phyloP scores from a whole-genome alignment of 2,113 vertebrate genomes.

The Tympanuchus pallidicinctus region DNA sequence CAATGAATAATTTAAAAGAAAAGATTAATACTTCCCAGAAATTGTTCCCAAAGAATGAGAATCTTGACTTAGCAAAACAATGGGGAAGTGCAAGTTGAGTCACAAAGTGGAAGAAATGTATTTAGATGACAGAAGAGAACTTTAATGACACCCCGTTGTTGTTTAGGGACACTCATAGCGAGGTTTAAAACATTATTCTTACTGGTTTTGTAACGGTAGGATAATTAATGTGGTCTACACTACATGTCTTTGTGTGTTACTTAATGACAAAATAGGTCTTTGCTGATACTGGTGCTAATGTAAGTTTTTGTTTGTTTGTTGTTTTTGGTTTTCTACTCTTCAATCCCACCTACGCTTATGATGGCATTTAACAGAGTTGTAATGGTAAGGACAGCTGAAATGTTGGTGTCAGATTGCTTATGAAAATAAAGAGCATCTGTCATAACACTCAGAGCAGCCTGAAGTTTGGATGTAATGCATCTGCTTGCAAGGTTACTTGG shows the following conservation, averaged over 20 bases:
- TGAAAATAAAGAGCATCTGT: slow-evolving; percentile 71
- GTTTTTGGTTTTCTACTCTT: background rate
- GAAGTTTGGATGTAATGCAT: background rate
- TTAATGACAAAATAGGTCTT: background rate
- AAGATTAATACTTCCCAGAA: background rate
- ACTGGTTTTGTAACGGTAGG: background rate
- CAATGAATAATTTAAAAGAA: background rate
- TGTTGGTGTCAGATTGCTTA: slow-evolving; percentile 45
- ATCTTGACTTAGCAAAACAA: background rate
- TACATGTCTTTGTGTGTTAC: background rate
- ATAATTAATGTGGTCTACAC: background rate
- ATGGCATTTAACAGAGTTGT: background rate
- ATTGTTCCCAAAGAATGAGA: background rate
- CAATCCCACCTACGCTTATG: background rate
- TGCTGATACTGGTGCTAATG: background rate
- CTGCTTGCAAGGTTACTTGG: slow-evolving; percentile 25
- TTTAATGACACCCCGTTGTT: background rate
- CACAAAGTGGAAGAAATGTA: background rate
- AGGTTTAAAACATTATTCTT: background rate
- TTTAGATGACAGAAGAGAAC: background rate
- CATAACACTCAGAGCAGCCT: slow-evolving; percentile 33
- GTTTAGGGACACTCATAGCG: background rate
- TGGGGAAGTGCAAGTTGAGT: background rate
- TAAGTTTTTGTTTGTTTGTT: background rate
- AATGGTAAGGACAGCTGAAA: slow-evolving; percentile 41